Conservation (phyloP, 2,888 invertebrate species). For the Stramonita haemastoma region DNA sequence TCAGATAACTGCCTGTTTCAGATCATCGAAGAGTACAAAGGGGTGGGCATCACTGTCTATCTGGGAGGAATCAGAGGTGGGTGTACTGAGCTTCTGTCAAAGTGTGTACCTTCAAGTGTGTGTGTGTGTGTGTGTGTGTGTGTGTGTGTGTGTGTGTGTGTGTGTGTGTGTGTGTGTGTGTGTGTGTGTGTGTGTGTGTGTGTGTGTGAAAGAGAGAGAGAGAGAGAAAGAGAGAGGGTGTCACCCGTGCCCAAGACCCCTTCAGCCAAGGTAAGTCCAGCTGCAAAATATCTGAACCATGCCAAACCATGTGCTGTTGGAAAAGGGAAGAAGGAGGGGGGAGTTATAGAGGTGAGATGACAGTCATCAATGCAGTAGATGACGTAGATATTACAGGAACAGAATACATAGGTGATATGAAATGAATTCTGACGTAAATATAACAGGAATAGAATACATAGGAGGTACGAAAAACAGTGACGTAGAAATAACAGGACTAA, state of each 20-base stretch:
- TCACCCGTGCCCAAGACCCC: not conserved
- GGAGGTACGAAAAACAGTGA: too few relatives aligned
- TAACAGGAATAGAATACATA: too few relatives aligned
- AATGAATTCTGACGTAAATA: too few relatives aligned
- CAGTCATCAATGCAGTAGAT: too few relatives aligned
- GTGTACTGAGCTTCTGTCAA: not conserved
- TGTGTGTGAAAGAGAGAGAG: not conserved
- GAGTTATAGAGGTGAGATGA: too few relatives aligned
- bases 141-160: not conserved
- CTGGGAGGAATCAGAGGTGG: constrained; percentile 69
- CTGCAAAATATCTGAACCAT: not conserved
- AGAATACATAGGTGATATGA: too few relatives aligned
- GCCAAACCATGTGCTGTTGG: not conserved
- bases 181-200: not conserved
- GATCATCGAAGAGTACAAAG: constrained; percentile 70
- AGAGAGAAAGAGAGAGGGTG: too few relatives aligned
- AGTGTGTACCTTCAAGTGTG: not conserved
- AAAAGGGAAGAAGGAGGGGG: not conserved
- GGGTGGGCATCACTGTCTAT: constrained; percentile 66
- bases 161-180: not conserved
- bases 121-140: not conserved
- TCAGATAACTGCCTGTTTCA: constrained; percentile 48
- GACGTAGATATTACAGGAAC: too few relatives aligned
- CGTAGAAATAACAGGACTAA: too few relatives aligned
- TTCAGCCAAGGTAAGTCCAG: not conserved